Percentiles rank a stretch among this genome's conserved stretches.
These are phyloP conservation scores for Dinocampus coccinellae DNA, from an alignment of 2,888 invertebrate species.

Conservation along the genomic window DNA sequence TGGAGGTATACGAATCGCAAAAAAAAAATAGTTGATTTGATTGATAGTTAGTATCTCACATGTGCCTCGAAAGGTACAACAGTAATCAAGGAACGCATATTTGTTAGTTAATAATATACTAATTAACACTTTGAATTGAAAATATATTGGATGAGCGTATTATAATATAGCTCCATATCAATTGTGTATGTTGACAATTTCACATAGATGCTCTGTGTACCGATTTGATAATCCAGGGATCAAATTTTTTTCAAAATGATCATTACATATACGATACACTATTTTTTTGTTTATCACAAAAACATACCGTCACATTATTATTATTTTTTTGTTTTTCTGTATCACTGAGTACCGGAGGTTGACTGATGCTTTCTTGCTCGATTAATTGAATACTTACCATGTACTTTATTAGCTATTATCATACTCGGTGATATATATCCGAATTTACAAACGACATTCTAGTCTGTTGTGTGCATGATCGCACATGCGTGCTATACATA, in stretches of 20 bases:
- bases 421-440: background rate
- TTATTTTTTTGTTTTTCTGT: background rate
- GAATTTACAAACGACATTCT: constrained; percentile 48
- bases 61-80: constrained; percentile 9
- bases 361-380: background rate
- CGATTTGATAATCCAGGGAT: background rate
- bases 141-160: background rate
- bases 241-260: background rate
- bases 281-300: constrained; percentile 9
- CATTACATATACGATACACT: background rate
- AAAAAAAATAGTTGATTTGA: constrained; percentile 6
- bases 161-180: constrained; percentile 3
- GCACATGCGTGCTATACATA: background rate
- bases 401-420: background rate
- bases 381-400: background rate
- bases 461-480: constrained; percentile 46
- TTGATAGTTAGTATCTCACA: background rate
- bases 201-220: background rate
- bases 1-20: background rate
- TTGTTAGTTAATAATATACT: constrained; percentile 20
- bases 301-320: background rate
- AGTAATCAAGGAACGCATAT: background rate
- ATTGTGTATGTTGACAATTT: background rate
- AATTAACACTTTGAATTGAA: background rate
- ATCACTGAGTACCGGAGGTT: background rate